phyloP scores from a whole-genome alignment of 2,113 vertebrate species.

The Anser brachyrhynchus region DNA sequence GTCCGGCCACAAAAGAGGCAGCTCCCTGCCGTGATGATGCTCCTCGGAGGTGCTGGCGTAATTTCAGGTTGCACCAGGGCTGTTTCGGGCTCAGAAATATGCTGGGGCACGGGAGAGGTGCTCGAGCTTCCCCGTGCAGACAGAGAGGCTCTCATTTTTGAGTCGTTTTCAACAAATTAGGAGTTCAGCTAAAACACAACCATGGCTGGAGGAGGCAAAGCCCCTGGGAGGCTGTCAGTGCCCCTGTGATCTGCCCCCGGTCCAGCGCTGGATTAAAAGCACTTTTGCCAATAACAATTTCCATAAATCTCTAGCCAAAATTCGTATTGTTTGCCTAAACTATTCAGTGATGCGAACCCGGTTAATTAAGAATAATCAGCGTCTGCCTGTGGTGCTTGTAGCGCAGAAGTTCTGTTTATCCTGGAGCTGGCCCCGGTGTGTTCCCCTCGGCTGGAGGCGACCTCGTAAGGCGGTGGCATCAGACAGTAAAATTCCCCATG shows the following conservation, averaged over 20 bases:
- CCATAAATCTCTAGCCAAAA: not conserved
- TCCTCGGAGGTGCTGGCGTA: rapidly evolving
- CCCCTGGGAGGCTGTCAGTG: not conserved
- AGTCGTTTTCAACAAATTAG: not conserved
- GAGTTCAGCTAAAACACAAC: not conserved
- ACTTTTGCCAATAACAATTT: not conserved
- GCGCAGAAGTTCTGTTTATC: not conserved
- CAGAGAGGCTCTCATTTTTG: not conserved
- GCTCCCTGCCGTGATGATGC: not conserved
- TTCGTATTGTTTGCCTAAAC: not conserved
- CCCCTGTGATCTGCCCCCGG: not conserved
- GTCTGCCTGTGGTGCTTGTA: not conserved
- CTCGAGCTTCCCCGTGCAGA: not conserved
- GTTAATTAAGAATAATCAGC: not conserved
- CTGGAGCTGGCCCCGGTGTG: not conserved
- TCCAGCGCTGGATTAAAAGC: not conserved
- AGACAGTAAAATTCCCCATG: not conserved
- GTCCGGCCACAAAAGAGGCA: not conserved
- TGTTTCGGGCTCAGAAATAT: not conserved
- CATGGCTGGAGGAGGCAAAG: not conserved
- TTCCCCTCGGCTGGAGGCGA: not conserved
- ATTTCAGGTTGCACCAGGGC: not conserved
- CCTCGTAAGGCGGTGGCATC: not conserved
- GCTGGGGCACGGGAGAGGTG: too few relatives aligned
- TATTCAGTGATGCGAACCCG: not conserved